Base-by-base conservation (phyloP, 2,888 invertebrate genomes). In the Heteropelma amictum region DNA sequence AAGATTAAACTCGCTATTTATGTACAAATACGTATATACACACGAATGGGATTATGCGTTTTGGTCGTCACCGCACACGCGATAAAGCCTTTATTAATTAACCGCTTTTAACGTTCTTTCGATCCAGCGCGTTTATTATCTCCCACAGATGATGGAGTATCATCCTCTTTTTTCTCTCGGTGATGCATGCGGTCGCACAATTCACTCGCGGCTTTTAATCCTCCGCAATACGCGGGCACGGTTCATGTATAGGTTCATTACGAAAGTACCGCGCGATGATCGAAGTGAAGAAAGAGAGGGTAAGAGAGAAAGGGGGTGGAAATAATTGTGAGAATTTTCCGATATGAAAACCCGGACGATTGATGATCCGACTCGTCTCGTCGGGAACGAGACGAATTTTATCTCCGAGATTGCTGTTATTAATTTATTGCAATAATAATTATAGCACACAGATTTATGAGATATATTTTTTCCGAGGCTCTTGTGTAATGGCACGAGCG, bases 61-160 rank as follows among this genome's bases (percentile, higher is more conserved):
- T 35, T 26, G 8, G 21, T 23, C 12, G 10, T n/a, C 45, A 30
- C 14, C 19, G 42, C 42, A 63, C 51, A 76, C 61, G 75, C 72
- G 75, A 76, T 68, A 23, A 49, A 45, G 47, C 63, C 23, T 76
- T 72, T 51, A 69, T 72, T 72, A 69, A 72, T 72, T 65, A 73
- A 65, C 47, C 51, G 56, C 49, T 49, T 60, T 56, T 61, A n/a
- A 60, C 60, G 33, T 45, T 65, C 35, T 69, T 60, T 70, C 70
- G 26, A 65, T 56, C 28, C 40, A 35, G 42, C 67, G 33, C 49
- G 61, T 67, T n/a, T 61, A 63, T 75, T 67, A 49, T 67, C 28
- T 58, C n/a, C 38, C 61, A 28, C 51, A n/a, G 49, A 56, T 56
- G 40, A 60, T 69, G 58, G 63, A 45, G 45, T 64, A 68, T 58